Evolutionary conservation across 1,140 invertebrate genomes (phyloP).

Genomic region (Hylaeus anthracinus): DNA sequence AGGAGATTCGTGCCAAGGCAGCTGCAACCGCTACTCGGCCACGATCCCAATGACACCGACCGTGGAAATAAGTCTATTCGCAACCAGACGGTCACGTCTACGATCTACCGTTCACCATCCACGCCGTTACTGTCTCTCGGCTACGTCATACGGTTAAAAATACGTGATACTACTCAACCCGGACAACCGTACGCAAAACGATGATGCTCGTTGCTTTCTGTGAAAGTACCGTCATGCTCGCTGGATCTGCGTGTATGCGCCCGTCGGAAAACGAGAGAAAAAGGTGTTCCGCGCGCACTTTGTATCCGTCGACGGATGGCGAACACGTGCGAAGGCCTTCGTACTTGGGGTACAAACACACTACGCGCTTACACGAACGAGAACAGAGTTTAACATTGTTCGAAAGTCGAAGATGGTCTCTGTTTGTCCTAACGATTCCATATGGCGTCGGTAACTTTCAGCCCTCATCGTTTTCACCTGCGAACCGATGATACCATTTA

Average conservation of each 20-base stretch:
- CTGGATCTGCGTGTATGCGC: not conserved
- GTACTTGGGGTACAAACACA: too few relatives aligned
- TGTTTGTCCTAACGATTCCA: too few relatives aligned
- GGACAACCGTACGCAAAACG: not conserved
- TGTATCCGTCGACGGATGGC: constrained; percentile 6
- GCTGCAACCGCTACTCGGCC: not conserved
- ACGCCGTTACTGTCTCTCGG: constrained; percentile 18
- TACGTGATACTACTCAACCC: constrained; percentile 15
- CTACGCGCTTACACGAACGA: too few relatives aligned
- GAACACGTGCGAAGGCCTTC: not conserved
- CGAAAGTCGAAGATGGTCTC: too few relatives aligned
- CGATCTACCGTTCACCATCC: constrained; percentile 26
- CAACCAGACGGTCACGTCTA: constrained; percentile 37
- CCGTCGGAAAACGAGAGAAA: not conserved
- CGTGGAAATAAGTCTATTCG: constrained; percentile 49
- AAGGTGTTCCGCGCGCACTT: not conserved
- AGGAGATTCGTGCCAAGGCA: constrained; percentile 44
- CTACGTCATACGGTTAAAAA: constrained; percentile 44
- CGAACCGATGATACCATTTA: too few relatives aligned
- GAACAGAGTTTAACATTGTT: too few relatives aligned
- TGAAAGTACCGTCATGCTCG: constrained; percentile 27
- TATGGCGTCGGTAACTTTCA: too few relatives aligned
- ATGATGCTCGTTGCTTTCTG: constrained; percentile 7
- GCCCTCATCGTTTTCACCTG: too few relatives aligned
- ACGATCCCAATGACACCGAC: constrained; percentile 35